Evolutionary conservation across 2,888 invertebrate species (phyloP), one percentile per base, ranked within the genome.

Genomic region (Monopis laevigella): DNA sequence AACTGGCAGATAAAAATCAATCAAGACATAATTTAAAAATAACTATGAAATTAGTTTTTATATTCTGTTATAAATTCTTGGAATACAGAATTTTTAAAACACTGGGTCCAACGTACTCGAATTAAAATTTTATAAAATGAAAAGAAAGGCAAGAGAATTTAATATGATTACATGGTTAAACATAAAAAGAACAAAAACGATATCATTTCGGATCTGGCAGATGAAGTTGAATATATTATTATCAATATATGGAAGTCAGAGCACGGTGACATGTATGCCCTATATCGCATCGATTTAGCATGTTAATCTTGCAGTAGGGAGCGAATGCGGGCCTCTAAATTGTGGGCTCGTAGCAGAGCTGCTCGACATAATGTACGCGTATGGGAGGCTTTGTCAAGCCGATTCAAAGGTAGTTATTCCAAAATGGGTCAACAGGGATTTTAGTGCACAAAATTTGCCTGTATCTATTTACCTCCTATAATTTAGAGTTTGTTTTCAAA

Each of bases 341-440:
- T 67, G 70, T 65, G 53, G 61, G 66, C 60, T 57, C 58, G 59
- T 56, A 55, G 57, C 56, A 53, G 52, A 52, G 11, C 12, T 29
- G 11, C 40, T 62, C 56, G 61, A 66, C 65, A 70, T 73, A 65
- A 68, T 69, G 72, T 67, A 66, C 69, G 62, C 62, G 67, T 63
- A 63, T 62, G 67, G 72, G 65, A 61, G 65, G 71, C 71, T 70
- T 74, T 75, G 71, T 73, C 65, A 62, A 58, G 48, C 55, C 59
- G 49, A 69, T 70, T 70, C 67, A 70, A 70, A 72, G 69, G 70
- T 69, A 65, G 62, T 65, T 69, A 59, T 55, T 57, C 54, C 55
- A 65, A 77, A 73, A 59, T 75, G 63, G 77, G 75, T 71, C 74
- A 73, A 54, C 56, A 45, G 52, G 59, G 65, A 71, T 67, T 67